Percentiles rank a stretch among this genome's conserved stretches.
These are phyloP conservation scores for Nephrotoma appendiculata DNA, from an alignment of 2,888 invertebrate genomes.

Conservation along the genomic window DNA sequence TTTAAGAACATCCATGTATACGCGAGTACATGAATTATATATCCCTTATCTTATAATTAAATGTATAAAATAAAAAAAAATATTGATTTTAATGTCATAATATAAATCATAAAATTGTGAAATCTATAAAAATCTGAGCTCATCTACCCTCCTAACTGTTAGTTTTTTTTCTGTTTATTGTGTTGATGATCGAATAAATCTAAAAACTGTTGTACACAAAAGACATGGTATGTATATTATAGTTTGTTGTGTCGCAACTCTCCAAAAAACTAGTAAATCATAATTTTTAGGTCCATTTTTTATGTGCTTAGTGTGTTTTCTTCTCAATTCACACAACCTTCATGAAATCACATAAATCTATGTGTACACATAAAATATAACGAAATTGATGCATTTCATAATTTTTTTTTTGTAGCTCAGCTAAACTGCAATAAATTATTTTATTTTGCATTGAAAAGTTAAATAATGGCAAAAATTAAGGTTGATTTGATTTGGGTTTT, in stretches of 20 bases:
- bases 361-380: neutral
- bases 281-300: neutral
- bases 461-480: neutral
- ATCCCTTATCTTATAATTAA: neutral
- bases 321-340: neutral
- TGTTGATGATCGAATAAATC: neutral
- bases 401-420: neutral
- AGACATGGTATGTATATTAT: neutral
- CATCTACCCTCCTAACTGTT: neutral
- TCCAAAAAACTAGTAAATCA: neutral
- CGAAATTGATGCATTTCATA: neutral
- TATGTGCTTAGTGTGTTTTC: neutral
- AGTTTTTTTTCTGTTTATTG: neutral
- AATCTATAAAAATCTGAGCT: neutral
- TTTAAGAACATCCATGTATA: neutral
- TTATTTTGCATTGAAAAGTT: neutral
- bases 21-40: neutral
- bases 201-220: neutral
- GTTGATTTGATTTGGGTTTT: neutral
- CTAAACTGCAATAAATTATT: neutral
- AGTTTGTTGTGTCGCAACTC: neutral
- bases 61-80: neutral
- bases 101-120: neutral
- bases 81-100: neutral
- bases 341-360: neutral